Percentiles rank a stretch among this genome's conserved stretches.
phyloP scores from a whole-genome alignment of 2,888 invertebrate genomes.

The Nemoura dubitans region DNA sequence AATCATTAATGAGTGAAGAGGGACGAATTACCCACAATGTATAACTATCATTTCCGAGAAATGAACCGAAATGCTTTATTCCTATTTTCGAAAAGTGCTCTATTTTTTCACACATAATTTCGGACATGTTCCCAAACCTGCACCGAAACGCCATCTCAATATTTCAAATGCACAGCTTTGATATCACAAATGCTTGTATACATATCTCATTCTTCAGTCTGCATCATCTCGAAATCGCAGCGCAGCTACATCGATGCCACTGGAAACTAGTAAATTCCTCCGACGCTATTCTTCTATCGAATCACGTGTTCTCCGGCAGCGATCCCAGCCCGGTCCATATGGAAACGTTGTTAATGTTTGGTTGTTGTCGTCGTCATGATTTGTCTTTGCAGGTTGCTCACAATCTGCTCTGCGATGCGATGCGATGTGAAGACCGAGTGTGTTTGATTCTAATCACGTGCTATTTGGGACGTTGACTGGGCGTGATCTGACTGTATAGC shows the following conservation, averaged over 20 bases:
- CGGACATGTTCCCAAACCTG: neutral
- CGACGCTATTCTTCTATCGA: neutral
- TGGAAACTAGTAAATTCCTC: neutral
- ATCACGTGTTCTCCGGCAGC: neutral
- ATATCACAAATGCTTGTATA: neutral
- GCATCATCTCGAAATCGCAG: too few relatives aligned
- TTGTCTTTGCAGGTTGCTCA: constrained; percentile 20
- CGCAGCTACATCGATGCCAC: neutral
- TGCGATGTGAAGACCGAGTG: neutral
- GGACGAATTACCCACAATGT: neutral
- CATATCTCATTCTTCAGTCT: too few relatives aligned
- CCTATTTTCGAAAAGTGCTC: neutral
- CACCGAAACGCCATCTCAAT: neutral
- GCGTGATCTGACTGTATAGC: neutral
- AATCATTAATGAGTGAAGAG: neutral
- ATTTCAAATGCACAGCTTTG: neutral
- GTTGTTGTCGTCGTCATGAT: constrained; percentile 8
- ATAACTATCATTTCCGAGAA: too few relatives aligned
- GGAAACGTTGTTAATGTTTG: neutral
- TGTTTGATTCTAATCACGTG: constrained; percentile 20
- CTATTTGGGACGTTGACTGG: neutral
- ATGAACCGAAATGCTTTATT: too few relatives aligned
- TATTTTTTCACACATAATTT: neutral
- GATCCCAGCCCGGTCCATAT: neutral
- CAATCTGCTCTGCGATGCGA: constrained; percentile 18